Conservation (phyloP, 2,113 vertebrate genomes). For the human region GRCh38 chr17:35054501-35055000, state of each 20-base stretch:
- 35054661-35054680: not conserved
- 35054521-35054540: not conserved
- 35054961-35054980: no score
- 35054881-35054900: not conserved
- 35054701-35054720: not conserved
- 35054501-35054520: not conserved
- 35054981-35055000: no score
- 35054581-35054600: conserved; percentile 32
- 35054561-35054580: not conserved
- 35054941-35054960: no score
- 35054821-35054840: not conserved
- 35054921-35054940: not conserved
- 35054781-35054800: not conserved
- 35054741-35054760: not conserved
- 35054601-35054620: not conserved
- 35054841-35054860: not conserved
- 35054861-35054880: not conserved
- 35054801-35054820: not conserved
- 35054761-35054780: not conserved
- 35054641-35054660: not conserved
- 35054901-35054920: not conserved
- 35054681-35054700: not conserved
- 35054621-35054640: not conserved
- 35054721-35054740: not conserved
- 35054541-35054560: not conserved